Base-by-base conservation (phyloP, 1,140 invertebrate genomes). In the Bombus pyrosoma region DNA sequence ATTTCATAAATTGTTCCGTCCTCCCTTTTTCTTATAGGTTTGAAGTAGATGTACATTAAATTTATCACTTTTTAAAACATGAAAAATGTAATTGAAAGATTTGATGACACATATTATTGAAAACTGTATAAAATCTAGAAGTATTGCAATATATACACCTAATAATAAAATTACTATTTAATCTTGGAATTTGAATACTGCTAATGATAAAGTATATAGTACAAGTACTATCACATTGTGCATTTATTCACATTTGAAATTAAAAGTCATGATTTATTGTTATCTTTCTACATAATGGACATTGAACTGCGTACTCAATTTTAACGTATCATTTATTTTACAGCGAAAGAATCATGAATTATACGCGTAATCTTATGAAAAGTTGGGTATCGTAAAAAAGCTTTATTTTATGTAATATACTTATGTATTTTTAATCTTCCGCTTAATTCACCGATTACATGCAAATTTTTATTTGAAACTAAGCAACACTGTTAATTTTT, bases 331-430 rank as follows among this genome's bases (percentile, higher is more conserved):
- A 1, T 86, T 59, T 39, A 15, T 37, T 83, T 75, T 88, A 82
- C 64, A 89, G 87, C 57, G 53, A 39, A 57, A 74, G 79, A 86
- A 73, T 64, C 83, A 89, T 89, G 83, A 82, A 89, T 81, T 86
- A 80, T 32, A 12, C 79, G 4, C 34, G 37, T 66, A 82, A 83
- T 88, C 83, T 88, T 18, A 25, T 81, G 15, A 89, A 28, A 53
- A 89, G 88, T 89, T 89, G 87, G 86, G 88, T 89, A 88, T 22
- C 9, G 41, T 59, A 47, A 18, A 75, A 37, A n/a, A 22, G 34
- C 32, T 13, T 10, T 57, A 41, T 15, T 37, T 62, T 43, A 57
- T 10, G 47, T 59, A 59, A 4, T 13, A 18, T 37, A 73, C 9
- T 68, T 59, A 28, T 80, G 39, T 2, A 2, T 53, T 6, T 73